These are phyloP conservation scores for Pollimyrus isidori DNA, from an alignment of 2,113 vertebrate species.

Conservation along the genomic window DNA sequence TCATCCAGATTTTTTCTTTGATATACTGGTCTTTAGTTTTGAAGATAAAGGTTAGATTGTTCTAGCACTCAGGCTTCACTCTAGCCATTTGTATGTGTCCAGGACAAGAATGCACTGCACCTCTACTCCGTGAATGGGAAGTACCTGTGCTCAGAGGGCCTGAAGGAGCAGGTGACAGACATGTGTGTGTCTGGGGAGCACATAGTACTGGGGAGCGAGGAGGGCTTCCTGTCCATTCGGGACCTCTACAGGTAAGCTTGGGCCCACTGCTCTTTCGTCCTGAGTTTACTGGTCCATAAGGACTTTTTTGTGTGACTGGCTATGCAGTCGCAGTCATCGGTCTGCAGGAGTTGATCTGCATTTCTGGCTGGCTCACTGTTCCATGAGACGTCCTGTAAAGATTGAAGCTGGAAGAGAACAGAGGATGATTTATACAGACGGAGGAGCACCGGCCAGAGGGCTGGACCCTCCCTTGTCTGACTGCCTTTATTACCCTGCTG, in stretches of 20 bases:
- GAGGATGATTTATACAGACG: neutral
- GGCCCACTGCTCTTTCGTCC: neutral
- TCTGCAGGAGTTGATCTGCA: neutral
- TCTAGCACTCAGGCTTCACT: neutral
- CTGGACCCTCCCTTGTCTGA: neutral
- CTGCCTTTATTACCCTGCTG: neutral
- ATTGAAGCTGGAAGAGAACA: too few species aligned
- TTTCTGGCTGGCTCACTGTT: neutral
- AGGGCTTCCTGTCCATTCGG: constrained; percentile 84
- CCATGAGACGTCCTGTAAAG: neutral
- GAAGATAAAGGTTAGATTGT: neutral
- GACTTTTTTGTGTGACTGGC: neutral
- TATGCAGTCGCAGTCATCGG: neutral
- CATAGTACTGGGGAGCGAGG: constrained; percentile 78
- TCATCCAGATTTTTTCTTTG: neutral
- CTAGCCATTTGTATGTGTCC: constrained; percentile 15
- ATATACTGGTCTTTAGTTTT: neutral
- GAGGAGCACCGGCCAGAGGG: neutral
- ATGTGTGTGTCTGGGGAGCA: constrained; percentile 82
- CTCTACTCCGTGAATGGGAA: constrained; percentile 93
- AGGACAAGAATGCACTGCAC: constrained; percentile 92
- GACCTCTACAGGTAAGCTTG: constrained; percentile 81
- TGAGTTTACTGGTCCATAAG: neutral
- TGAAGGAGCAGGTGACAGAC: constrained; percentile 88
- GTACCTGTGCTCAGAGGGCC: constrained; percentile 70